Base-by-base conservation (phyloP, 2,888 invertebrate species). In the Pollenia labialis region DNA sequence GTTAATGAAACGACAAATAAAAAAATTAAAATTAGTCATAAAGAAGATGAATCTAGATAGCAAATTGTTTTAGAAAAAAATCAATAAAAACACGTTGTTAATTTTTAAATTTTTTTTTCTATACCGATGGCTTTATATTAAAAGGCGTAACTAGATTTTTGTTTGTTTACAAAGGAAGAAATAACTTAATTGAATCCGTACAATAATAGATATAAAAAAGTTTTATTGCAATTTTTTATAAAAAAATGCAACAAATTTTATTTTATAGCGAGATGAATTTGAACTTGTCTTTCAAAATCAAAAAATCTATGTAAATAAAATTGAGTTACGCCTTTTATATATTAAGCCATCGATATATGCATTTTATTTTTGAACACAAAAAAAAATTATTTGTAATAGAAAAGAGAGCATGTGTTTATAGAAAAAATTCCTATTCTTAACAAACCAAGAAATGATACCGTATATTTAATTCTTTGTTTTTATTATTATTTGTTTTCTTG, bases 11-110 rank as follows among this genome's bases (percentile, higher is more conserved):
- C 76, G 14, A 75, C 44, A 52, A 75, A n/a, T 48, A 11, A 46
- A 46, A 18, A n/a, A 14, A 54, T 42, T 11, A 14, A 60, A 23
- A 56, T 11, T 32, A 44, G 14, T 68, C 7, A 77, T 54, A 48
- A 71, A 42, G 54, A 83, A 12, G 16, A 81, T 18, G 10, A 64
- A 52, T 60, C 69, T 56, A 85, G 89, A 89, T 87, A 89, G 64
- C 4, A 72, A 74, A 76, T 23, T 69, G 44, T 66, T 60, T 44
- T n/a, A 68, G 8, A 74, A 44, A 14, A 48, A 50, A 40, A 11
- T 32, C 40, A 66, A 81, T 56, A 60, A 62, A 54, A 80, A 54
- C 32, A 82, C 18, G 11, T 42, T 62, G 52, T 75, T 81, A 80
- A 52, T n/a, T 11, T 11, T 69, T 71, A 62, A 16, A 58, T 58